phyloP scores from a whole-genome alignment of 2,113 vertebrate genomes.

The Sorex fumeus region DNA sequence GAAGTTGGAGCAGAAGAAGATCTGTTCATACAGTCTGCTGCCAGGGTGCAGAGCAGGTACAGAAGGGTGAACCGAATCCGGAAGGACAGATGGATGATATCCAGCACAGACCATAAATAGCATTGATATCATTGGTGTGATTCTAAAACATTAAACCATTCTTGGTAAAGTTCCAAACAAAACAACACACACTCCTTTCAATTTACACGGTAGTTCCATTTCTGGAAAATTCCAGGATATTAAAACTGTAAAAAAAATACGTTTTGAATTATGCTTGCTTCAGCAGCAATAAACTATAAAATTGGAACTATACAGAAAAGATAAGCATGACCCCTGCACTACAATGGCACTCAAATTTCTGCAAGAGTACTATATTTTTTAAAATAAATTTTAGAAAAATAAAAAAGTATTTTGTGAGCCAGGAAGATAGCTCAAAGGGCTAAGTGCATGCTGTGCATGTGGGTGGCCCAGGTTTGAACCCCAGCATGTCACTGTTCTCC shows the following conservation, averaged over 20 bases:
- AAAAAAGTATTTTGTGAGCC: slow-evolving; percentile 13
- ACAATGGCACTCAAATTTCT: slow-evolving; percentile 50
- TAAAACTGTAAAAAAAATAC: slow-evolving; percentile 57
- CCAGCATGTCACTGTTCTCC: too few species aligned
- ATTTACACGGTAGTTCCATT: slow-evolving; percentile 74
- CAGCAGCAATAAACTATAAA: slow-evolving; percentile 60
- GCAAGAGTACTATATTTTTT: slow-evolving; percentile 6
- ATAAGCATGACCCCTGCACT: not conserved
- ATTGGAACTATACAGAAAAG: slow-evolving; percentile 58
- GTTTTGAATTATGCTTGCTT: slow-evolving; percentile 69
- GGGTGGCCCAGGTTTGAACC: too few species aligned
- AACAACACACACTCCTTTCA: slow-evolving; percentile 73
- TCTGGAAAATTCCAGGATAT: slow-evolving; percentile 79
- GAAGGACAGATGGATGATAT: slow-evolving; percentile 66
- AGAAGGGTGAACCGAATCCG: slow-evolving; percentile 31
- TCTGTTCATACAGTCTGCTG: not conserved
- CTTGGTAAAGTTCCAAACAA: slow-evolving; percentile 78
- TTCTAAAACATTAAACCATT: slow-evolving; percentile 74
- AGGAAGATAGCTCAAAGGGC: too few species aligned
- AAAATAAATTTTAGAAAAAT: slow-evolving; percentile 58
- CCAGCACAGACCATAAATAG: slow-evolving; percentile 64
- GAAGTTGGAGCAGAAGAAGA: slow-evolving; percentile 54
- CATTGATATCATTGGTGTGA: slow-evolving; percentile 66
- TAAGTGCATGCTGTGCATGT: too few species aligned
- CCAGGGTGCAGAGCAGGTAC: not conserved